These are phyloP conservation scores for Tricholauxania praeusta DNA, from an alignment of 2,888 invertebrate species.

Conservation along the genomic window DNA sequence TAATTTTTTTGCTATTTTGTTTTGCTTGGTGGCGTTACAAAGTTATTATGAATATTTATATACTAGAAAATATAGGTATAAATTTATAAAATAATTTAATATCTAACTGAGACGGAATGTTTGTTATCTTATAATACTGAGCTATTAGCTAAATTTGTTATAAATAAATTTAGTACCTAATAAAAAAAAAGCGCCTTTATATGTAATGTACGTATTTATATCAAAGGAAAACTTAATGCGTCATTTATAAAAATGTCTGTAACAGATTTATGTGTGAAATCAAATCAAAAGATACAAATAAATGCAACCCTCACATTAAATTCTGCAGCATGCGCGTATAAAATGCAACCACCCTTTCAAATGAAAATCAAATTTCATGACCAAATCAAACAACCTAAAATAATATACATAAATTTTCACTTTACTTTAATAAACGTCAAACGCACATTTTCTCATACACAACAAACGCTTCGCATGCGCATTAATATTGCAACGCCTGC, in stretches of 20 bases:
- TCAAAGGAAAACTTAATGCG: background rate
- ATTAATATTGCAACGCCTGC: background rate
- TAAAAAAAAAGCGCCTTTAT: background rate
- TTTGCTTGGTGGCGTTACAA: no score
- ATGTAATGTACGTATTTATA: background rate
- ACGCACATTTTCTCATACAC: no score
- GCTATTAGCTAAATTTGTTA: no score
- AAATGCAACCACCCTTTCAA: constrained; percentile 6
- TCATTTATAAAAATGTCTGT: constrained; percentile 3
- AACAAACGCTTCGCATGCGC: constrained; percentile 26
- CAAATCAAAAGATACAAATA: background rate
- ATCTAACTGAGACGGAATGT: no score
- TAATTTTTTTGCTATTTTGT: no score
- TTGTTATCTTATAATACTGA: no score
- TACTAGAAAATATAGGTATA: no score
- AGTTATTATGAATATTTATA: no score
- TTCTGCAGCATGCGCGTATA: background rate
- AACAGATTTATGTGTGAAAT: constrained; percentile 9
- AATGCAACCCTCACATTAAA: background rate
- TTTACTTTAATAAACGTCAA: no score
- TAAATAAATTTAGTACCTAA: no score
- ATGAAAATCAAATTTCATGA: constrained; percentile 9
- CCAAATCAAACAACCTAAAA: background rate
- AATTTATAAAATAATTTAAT: no score
- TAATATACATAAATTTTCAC: background rate